phyloP scores from a whole-genome alignment of 2,113 vertebrate species.

The Lepisosteus osseus region DNA sequence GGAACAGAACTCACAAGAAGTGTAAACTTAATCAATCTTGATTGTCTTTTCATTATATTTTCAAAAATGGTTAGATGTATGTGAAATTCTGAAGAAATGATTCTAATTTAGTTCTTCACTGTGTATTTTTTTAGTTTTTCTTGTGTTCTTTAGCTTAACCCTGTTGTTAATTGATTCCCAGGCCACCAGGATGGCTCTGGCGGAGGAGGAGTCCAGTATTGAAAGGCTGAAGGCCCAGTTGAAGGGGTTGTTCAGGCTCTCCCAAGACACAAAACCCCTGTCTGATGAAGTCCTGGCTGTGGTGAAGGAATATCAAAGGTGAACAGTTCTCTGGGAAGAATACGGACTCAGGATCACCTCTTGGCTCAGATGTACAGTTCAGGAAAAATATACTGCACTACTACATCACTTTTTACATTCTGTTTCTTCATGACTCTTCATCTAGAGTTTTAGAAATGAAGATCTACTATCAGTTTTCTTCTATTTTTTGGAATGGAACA shows the following conservation, averaged over 20 bases:
- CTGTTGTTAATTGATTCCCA: conserved; percentile 43
- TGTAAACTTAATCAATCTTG: too few relatives aligned
- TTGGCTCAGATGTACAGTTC: too few relatives aligned
- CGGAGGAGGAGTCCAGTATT: conserved; percentile 68
- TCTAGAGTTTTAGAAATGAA: too few relatives aligned
- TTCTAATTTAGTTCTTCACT: background rate
- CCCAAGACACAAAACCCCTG: conserved; percentile 65
- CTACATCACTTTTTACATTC: too few relatives aligned
- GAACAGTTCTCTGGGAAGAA: conserved; percentile 6
- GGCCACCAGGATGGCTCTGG: conserved; percentile 66
- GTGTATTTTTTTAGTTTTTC: background rate
- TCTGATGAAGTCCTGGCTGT: conserved; percentile 72
- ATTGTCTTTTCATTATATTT: too few relatives aligned
- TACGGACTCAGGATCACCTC: too few relatives aligned
- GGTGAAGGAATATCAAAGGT: conserved; percentile 87
- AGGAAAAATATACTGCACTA: too few relatives aligned
- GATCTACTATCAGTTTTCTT: too few relatives aligned
- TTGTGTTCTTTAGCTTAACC: background rate
- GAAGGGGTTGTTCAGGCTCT: conserved; percentile 76
- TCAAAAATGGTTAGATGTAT: background rate
- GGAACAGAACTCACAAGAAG: too few relatives aligned
- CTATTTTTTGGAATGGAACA: too few relatives aligned
- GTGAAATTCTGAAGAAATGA: background rate
- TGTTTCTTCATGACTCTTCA: too few relatives aligned
- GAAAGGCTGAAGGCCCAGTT: conserved; percentile 78